Evolutionary conservation across 2,888 invertebrate species (phyloP).

Genomic region (Helleia helle): DNA sequence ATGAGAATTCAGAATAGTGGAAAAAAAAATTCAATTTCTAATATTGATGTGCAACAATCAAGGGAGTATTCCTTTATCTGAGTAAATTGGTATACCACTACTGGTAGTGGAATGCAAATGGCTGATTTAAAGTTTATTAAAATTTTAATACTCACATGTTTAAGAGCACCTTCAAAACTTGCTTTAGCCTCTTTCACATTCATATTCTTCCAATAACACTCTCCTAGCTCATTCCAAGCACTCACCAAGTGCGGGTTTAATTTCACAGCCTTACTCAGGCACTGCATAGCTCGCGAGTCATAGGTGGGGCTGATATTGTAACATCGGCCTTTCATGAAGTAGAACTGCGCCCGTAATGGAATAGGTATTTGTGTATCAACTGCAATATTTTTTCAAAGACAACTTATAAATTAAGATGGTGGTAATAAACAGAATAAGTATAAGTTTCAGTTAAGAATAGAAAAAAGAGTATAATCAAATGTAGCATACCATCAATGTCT

Average conservation of each 20-base stretch:
- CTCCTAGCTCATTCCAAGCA: slow-evolving; percentile 93
- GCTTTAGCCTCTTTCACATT: slow-evolving; percentile 86
- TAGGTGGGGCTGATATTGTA: slow-evolving; percentile 81
- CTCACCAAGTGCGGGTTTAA: slow-evolving; percentile 85
- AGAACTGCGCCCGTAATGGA: slow-evolving; percentile 69
- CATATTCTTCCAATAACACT: slow-evolving; percentile 90
- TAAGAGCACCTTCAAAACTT: slow-evolving; percentile 85
- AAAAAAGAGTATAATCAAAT: no score
- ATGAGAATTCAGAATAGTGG: no score
- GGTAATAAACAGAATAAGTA: no score
- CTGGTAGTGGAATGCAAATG: no score
- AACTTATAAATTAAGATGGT: no score
- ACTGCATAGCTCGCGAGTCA: slow-evolving; percentile 80
- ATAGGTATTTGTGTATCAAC: slow-evolving; percentile 47
- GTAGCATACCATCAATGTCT: slow-evolving; percentile 76
- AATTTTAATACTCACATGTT: slow-evolving; percentile 70
- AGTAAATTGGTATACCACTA: no score
- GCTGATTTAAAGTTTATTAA: no score
- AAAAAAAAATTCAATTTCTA: no score
- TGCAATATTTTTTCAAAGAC: slow-evolving; percentile 19
- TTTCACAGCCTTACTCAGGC: slow-evolving; percentile 88
- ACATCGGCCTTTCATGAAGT: slow-evolving; percentile 82
- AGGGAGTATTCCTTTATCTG: no score
- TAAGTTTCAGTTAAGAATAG: no score
- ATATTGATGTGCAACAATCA: no score